These are phyloP conservation scores for Papilio demoleus DNA, from an alignment of 2,888 invertebrate genomes.

Conservation along the genomic window DNA sequence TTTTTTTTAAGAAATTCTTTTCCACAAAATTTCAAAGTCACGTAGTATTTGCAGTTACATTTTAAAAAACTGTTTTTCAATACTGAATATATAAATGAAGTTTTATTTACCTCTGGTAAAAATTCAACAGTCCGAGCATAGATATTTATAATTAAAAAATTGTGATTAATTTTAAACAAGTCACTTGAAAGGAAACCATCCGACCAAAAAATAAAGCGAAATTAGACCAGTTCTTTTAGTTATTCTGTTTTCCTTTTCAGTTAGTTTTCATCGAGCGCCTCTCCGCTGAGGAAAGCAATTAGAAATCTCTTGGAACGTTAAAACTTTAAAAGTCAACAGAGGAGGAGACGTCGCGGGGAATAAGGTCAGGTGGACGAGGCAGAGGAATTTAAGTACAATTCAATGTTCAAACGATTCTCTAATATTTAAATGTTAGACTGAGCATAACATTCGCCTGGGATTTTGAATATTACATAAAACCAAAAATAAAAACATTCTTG, in stretches of 20 bases:
- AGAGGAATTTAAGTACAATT: background rate
- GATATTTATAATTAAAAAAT: background rate
- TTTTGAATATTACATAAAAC: no score
- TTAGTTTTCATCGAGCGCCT: constrained; percentile 24
- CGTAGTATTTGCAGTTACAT: background rate
- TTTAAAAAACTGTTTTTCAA: background rate
- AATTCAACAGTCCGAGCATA: background rate
- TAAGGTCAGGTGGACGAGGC: constrained; percentile 1
- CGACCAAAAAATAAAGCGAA: constrained; percentile 11
- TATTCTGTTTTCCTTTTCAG: constrained; percentile 27
- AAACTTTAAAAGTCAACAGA: constrained; percentile 20
- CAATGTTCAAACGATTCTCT: background rate
- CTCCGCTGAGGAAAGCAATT: constrained; percentile 1
- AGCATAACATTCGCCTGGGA: no score
- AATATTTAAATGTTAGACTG: background rate
- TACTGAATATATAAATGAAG: background rate
- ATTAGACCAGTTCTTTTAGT: constrained; percentile 23
- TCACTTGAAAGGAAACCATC: constrained; percentile 1
- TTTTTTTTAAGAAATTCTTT: no score
- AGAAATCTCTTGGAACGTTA: constrained; percentile 17
- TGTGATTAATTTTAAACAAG: constrained; percentile 6
- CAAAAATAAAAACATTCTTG: background rate
- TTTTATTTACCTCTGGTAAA: background rate
- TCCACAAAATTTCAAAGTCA: no score
- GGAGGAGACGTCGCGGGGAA: background rate